Evolutionary conservation across 2,797 vertebrate species (phyloP), one percentile per base, ranked within the genome.

Genomic region (Rhinogobio ventralis): DNA sequence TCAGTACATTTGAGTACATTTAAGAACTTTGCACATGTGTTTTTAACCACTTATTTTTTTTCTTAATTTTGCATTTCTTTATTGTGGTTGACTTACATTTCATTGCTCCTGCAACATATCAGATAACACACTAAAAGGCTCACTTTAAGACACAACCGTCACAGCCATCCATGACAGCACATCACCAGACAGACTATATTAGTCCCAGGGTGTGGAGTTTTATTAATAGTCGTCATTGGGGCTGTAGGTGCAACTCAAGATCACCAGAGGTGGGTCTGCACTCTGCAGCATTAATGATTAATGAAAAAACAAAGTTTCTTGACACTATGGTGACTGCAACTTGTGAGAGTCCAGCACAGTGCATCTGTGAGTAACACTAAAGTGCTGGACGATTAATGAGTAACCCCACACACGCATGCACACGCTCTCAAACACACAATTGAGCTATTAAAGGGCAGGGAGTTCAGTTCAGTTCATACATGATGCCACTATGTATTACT

Each of bases 261-360:
- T 49, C 42, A 64, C 20, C 46, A 72, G 64, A 49, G 25, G 42
- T 83, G 85, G 60, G 76, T 85, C 81, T 88, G 71, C 71, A 81
- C 74, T 85, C 81, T 88, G 71, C 71, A 81, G 81, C 68, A 91
- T 91, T 92, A 94, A 92, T 92, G 85, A 93, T 91, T 93, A 87
- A 91, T 89, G 86, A 82, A 88, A 84, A 90, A 60, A 82, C 83
- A 86, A 86, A 53, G 49, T 78, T 90, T 85, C 72, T 73, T 86
- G 86, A 86, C 83, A 69, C 73, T 89, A 86, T 39, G 88, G 83
- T 19, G 46, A 82, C 55, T 66, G 45, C 10, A 82, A 19, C 30
- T 72, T 64, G 15, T 57, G 55, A 67, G 60, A 33, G 62, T 74
- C 28, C 57, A 74, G 28, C 15, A 19, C 28, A 49, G 6, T 45